A percentile compares a stretch with the other conserved stretches of the same genome.
Evolutionary conservation across 2,113 vertebrate genomes (phyloP).

Genomic region (Mastomys coucha): DNA sequence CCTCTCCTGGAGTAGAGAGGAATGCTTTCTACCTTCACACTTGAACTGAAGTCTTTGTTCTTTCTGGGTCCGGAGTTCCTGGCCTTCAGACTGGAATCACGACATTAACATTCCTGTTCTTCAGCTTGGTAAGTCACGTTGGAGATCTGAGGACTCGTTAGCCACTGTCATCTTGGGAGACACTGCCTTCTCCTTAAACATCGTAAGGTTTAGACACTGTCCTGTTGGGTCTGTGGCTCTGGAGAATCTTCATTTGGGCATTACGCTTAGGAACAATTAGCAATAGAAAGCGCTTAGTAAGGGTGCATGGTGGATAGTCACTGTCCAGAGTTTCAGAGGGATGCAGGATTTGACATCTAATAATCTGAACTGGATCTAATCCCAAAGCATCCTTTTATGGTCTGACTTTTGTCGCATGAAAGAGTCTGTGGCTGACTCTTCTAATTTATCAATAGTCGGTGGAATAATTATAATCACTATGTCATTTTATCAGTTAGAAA

Average conservation of each 20-base stretch:
- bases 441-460: neutral
- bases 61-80: neutral
- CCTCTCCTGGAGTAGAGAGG: neutral
- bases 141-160: neutral
- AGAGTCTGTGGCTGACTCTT: neutral
- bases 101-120: too few species aligned
- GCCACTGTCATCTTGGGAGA: neutral
- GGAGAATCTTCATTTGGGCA: neutral
- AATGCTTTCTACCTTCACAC: neutral
- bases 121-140: neutral
- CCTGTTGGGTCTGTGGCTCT: neutral
- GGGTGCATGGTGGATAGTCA: too few species aligned
- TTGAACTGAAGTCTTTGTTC: neutral
- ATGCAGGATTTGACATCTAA: neutral
- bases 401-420: neutral
- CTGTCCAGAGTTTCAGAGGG: neutral
- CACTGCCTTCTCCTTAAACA: neutral
- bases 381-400: neutral
- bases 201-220: neutral
- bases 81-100: neutral
- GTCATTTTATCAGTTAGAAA: neutral
- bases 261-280: neutral
- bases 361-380: neutral
- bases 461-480: neutral
- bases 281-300: neutral